Evolutionary conservation across 2,888 invertebrate genomes (phyloP).

Genomic region (Diogma glabrata): DNA sequence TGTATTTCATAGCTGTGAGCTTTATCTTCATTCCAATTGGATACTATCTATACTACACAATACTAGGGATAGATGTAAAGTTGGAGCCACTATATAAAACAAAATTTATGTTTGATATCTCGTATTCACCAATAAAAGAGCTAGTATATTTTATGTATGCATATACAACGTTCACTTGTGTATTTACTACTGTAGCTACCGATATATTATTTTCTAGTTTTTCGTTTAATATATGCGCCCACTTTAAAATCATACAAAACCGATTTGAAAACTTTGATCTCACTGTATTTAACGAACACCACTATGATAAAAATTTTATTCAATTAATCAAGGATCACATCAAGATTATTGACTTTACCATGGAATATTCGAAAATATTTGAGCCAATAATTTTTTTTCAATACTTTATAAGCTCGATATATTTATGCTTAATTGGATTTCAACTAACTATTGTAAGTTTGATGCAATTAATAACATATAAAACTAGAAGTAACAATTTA

Average conservation of each 20-base stretch:
- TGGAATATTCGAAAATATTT: slow-evolving; percentile 3
- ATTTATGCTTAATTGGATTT: slow-evolving; percentile 12
- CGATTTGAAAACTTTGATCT: neutral
- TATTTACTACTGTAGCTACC: neutral
- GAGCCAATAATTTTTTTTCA: slow-evolving; percentile 7
- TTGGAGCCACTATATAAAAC: neutral
- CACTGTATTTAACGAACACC: neutral
- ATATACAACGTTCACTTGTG: neutral
- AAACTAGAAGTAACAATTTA: no score
- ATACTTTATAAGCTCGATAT: slow-evolving; percentile 9
- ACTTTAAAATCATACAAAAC: neutral
- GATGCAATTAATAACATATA: no score
- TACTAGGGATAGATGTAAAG: no score
- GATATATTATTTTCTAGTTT: slow-evolving; percentile 1
- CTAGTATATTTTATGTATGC: neutral
- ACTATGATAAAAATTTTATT: slow-evolving; percentile 1
- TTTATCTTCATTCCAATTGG: no score
- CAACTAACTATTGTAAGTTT: slow-evolving; percentile 9
- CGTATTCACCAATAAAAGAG: neutral
- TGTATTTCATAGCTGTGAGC: no score
- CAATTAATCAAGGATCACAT: neutral
- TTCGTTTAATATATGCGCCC: neutral
- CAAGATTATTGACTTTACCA: no score
- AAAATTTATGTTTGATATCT: neutral
- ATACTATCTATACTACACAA: no score